Conservation (phyloP, 2,797 vertebrate species). For the Clarias laeviceps region DNA sequence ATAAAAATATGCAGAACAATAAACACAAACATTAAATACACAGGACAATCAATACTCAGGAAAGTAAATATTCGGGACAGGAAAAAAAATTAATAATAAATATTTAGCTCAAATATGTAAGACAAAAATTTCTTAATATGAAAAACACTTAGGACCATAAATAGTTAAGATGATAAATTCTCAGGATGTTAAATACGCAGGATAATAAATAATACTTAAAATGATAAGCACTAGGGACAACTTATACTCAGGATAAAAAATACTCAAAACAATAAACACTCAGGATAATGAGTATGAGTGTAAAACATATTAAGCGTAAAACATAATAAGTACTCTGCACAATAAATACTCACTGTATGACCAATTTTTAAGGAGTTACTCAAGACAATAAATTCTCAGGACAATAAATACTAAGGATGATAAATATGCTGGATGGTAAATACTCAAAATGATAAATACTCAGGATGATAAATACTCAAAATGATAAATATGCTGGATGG, state of each 20-base stretch:
- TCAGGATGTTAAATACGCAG: not conserved
- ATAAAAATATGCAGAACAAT: not conserved
- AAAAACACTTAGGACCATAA: not conserved
- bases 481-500: not conserved
- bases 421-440: not conserved
- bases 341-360: too few species aligned
- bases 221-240: not conserved
- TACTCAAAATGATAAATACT: fast-evolving
- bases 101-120: too few species aligned
- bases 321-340: not conserved
- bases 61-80: not conserved
- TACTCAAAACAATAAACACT: not conserved
- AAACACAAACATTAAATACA: not conserved
- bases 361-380: too few species aligned
- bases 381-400: not conserved
- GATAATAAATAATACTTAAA: not conserved
- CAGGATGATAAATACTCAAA: not conserved
- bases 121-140: not conserved
- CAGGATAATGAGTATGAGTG: not conserved
- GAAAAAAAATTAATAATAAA: not conserved
- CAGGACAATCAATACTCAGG: not conserved
- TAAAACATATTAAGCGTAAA: too few species aligned
- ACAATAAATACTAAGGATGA: not conserved
- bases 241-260: not conserved
- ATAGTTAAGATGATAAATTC: not conserved